Evolutionary conservation across 2,113 vertebrate genomes (phyloP).

Genomic region (Bos indicus): DNA sequence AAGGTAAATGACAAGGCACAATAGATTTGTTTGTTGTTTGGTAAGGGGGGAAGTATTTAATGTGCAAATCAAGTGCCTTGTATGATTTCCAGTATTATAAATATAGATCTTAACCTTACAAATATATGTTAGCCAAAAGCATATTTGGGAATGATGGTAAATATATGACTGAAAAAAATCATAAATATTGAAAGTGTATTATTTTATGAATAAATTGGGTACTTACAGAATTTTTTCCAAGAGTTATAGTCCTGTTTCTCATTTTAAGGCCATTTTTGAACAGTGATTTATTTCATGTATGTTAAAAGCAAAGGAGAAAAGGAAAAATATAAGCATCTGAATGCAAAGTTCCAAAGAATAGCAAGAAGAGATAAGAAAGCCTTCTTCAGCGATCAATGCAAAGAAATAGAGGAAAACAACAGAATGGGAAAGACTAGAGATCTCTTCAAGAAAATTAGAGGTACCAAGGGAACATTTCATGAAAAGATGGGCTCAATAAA

Average conservation of each 20-base stretch:
- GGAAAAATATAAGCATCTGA: no score
- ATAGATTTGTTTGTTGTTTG: not conserved
- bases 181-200: conserved; percentile 64
- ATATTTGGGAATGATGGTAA: conserved; percentile 58
- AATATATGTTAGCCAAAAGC: conserved; percentile 63
- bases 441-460: no score
- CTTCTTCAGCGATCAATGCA: no score
- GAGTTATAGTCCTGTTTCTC: conserved; percentile 52
- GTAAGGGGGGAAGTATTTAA: not conserved
- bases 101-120: conserved; percentile 61
- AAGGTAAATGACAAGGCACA: conserved; percentile 27
- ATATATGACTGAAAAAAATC: conserved; percentile 56
- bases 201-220: conserved; percentile 79
- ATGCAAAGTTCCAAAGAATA: no score
- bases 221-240: conserved; percentile 63
- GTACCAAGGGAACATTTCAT: no score
- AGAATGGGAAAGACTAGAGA: no score
- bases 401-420: no score
- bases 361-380: no score
- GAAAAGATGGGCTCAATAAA: no score
- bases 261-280: not conserved
- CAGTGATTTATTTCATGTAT: not conserved
- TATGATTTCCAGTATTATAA: conserved; percentile 59
- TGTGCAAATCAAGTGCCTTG: conserved; percentile 45
- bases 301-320: no score